Percentiles rank a stretch among this genome's conserved stretches.
These are phyloP conservation scores for Dipodomys stephensi DNA, from an alignment of 2,113 vertebrate genomes.

Conservation along the genomic window DNA sequence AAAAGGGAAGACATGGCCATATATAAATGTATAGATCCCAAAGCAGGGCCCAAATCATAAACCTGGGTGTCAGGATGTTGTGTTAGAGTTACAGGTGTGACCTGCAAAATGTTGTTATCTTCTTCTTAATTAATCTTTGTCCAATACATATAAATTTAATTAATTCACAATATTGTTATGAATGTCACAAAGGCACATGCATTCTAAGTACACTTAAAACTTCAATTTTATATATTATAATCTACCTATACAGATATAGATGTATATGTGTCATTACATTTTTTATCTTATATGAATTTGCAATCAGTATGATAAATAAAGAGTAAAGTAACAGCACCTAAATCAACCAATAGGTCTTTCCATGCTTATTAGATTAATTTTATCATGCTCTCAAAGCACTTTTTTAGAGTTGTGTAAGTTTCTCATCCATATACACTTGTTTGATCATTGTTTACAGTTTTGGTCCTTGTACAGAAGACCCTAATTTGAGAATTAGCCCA, in stretches of 20 bases:
- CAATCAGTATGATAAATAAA: background rate
- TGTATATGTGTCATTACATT: background rate
- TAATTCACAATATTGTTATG: background rate
- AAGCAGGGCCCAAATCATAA: background rate
- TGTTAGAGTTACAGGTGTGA: background rate
- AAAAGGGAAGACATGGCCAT: background rate
- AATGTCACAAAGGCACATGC: background rate
- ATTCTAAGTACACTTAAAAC: background rate
- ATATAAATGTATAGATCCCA: background rate
- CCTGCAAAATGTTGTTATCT: background rate
- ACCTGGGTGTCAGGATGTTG: background rate
- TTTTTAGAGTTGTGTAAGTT: slow-evolving; percentile 50
- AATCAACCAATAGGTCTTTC: background rate
- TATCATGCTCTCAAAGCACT: slow-evolving; percentile 46
- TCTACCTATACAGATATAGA: no score
- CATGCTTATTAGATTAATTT: background rate
- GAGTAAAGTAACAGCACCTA: background rate
- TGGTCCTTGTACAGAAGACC: background rate
- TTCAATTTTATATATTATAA: background rate
- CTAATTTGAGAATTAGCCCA: background rate
- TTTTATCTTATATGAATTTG: background rate
- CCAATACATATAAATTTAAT: background rate
- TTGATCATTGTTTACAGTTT: slow-evolving; percentile 43
- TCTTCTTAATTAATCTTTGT: background rate
- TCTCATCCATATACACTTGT: slow-evolving; percentile 43